These are phyloP conservation scores for Melanostoma scalare DNA, from an alignment of 2,888 invertebrate species.

Conservation along the genomic window DNA sequence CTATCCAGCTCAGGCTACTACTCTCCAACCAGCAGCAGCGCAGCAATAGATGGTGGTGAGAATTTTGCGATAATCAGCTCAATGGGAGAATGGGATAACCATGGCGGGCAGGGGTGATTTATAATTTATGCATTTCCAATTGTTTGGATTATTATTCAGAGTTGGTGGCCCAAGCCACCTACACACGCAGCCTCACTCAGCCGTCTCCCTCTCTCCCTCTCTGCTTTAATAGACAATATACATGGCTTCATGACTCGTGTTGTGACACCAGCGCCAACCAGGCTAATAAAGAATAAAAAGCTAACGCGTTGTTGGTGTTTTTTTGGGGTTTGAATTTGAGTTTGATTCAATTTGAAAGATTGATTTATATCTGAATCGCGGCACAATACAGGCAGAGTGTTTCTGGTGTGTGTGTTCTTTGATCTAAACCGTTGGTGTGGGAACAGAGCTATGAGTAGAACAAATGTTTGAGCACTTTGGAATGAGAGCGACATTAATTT, in stretches of 20 bases:
- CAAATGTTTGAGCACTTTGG: not conserved
- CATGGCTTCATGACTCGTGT: conserved; percentile 56
- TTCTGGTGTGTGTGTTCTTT: conserved; percentile 47
- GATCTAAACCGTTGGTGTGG: conserved; percentile 55
- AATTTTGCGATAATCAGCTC: conserved; percentile 41
- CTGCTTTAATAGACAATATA: conserved; percentile 14
- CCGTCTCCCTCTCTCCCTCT: conserved; percentile 6
- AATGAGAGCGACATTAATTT: too few species aligned
- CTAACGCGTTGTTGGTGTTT: conserved; percentile 19
- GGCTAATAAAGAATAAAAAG: conserved; percentile 41
- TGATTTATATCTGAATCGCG: conserved; percentile 61
- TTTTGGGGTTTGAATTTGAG: conserved; percentile 12
- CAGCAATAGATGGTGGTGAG: conserved; percentile 39
- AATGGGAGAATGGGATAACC: not conserved
- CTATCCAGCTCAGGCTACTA: not conserved
- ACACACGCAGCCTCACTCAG: conserved; percentile 44
- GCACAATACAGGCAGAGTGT: conserved; percentile 28
- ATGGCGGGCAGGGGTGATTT: conserved; percentile 34
- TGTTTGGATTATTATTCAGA: conserved; percentile 61
- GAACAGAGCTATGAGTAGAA: not conserved
- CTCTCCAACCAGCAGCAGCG: conserved; percentile 21
- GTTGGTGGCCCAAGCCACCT: conserved; percentile 58
- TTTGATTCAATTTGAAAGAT: conserved; percentile 63
- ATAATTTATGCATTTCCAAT: conserved; percentile 72
- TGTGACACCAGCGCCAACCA: conserved; percentile 67